Conservation (phyloP, 2,113 vertebrate genomes). For the Pterocles gutturalis region DNA sequence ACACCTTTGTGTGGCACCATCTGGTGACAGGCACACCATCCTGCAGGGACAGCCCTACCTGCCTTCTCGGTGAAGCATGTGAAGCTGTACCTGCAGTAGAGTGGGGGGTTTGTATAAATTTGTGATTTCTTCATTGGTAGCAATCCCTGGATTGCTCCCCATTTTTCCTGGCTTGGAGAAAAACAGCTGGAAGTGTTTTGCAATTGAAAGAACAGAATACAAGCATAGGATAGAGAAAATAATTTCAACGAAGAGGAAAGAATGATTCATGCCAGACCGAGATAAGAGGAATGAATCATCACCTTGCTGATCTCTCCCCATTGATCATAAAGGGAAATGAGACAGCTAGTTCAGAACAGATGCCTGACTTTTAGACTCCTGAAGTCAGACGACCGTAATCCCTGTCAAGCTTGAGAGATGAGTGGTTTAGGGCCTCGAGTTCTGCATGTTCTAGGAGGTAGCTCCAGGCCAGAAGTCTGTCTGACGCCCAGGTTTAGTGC, state of each 20-base stretch:
- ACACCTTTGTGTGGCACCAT: not conserved
- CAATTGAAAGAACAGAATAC: not conserved
- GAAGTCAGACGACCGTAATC: not conserved
- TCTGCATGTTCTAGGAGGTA: not conserved
- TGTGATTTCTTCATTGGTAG: not conserved
- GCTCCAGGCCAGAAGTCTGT: not conserved
- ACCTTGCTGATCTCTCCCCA: constrained; percentile 33
- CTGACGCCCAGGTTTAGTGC: not conserved
- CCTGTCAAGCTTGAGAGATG: constrained; percentile 34
- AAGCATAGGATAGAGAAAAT: not conserved
- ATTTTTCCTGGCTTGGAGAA: not conserved
- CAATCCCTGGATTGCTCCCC: too few species aligned
- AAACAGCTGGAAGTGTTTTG: constrained; percentile 13
- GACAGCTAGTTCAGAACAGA: constrained; percentile 25
- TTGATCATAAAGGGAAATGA: constrained; percentile 66
- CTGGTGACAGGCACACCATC: not conserved
- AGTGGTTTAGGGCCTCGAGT: not conserved
- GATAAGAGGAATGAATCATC: constrained; percentile 55
- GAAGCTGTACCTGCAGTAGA: not conserved
- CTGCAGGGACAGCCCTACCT: not conserved
- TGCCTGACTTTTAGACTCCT: constrained; percentile 39
- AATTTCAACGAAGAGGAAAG: not conserved
- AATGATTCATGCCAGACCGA: not conserved
- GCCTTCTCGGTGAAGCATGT: not conserved
- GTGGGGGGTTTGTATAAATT: not conserved